Base-by-base conservation (phyloP, 2,797 vertebrate species). In the Graptemys geographica region DNA sequence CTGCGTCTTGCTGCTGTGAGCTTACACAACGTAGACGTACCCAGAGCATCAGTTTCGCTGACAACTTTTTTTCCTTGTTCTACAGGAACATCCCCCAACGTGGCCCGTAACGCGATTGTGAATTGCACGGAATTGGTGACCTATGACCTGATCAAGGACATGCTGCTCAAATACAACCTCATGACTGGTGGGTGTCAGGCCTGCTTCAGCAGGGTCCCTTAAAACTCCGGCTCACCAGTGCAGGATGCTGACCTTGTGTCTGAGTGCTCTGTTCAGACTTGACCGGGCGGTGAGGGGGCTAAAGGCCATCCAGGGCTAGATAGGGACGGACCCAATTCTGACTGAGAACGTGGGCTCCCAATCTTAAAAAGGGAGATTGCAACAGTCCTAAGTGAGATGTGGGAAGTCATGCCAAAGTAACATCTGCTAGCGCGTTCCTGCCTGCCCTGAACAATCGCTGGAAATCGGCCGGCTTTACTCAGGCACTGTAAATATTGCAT, bases 91-190 rank as follows among this genome's bases (percentile, higher is more conserved):
- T 98, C 97, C 62, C 99, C 99, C 83, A 99, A 99, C 95, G 98
- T 99, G 31, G 98, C 98, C 76, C 98, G 99, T 1, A 99, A 98
- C 56, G 99, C 99, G 82, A 98, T 99, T 53, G 99, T 99, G 80
- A 99, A 99, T 94, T 99, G 99, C 96, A 98, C 99, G 8, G 99
- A 99, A 90, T 97, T 99, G 96, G 99, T 99, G 96, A 99, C 99
- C 12, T 99, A 99, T 12, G 99, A 99, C 95, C 98, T 99, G 47
- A 99, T 99, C 94, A 99, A 99, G 96, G 99, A 99, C 18, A 33
- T 97, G 9, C 98, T 99, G n/a, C 92, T 99, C 25, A 98, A 89
- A 82, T 98, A 98, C 85, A 98, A 98, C 49, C 97, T 98, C 23
- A 97, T 99, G 98, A 99, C 98, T 80, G 99, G 99, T 99, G 96